Evolutionary conservation across 30 jellyfish, hydroid and myxozoan genomes (phyloP), one percentile per base, ranked within the genome.

Genomic region (Aurelia sp.): DNA sequence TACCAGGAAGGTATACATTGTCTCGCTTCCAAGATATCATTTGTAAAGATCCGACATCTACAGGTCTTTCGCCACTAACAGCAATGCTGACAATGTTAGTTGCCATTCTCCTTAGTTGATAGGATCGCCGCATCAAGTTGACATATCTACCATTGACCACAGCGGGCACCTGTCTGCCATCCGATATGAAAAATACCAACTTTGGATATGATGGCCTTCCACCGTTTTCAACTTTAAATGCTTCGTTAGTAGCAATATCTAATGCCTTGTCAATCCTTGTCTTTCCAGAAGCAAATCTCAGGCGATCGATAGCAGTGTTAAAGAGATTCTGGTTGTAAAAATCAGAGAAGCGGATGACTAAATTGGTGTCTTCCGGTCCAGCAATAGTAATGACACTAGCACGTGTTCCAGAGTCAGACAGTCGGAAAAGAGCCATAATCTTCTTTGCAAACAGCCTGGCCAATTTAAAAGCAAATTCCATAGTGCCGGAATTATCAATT

Each of bases 151-250:
- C 92, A 4, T 41, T n/a, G 48, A 63, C 37, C 4, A 50, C 66
- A 8, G 37, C 68, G 9, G 92, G 92, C 4, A 52, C 84, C 37
- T 83, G 92, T 62, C 92, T 58, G 33, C 92, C 92, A 31, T 83
- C 92, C 19, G 92, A 70, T n/a, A 83, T n/a, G 55, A 83, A 51
- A 63, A 83, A 83, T 19, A 83, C 18, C 80, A 83, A 31, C 79
- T 83, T 83, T 4, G 86, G 86, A 4, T 55, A 86, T 3, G 69
- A 65, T 6, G 71, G 79, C 47, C 92, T 57, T 6, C 78, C 92
- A 30, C 92, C 92, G 48, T 71, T 83, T 21, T 21, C 20, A 15
- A 73, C 44, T 37, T 52, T 59, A 40, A 83, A 83, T 27, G 84
- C 81, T 10, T 72, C 85, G 5, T 68, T 19, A 2, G 85, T n/a